Evolutionary conservation across 1,140 invertebrate species (phyloP), one percentile per base, ranked within the genome.

Genomic region (Melitaea cinxia): DNA sequence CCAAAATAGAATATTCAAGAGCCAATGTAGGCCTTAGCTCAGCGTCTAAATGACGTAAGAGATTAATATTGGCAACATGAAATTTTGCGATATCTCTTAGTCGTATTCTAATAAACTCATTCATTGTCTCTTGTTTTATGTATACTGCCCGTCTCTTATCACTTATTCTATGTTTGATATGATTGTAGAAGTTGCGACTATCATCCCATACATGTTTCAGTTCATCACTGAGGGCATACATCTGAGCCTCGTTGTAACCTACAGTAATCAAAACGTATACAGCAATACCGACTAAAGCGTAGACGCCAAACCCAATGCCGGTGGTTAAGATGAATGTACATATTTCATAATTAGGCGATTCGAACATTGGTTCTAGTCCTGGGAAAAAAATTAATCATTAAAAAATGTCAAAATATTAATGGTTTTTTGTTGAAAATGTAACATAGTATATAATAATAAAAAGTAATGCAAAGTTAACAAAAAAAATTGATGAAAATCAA

Each of bases 221-320:
- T 64, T 83, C 81, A 39, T 74, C 61, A 24, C 70, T 72, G 0
- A 77, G 61, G 4, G 77, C 65, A 1, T 72, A 33, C 60, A 80
- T 69, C 55, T 82, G 77, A 4, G 77, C 61, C 69, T 82, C 79
- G 6, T 55, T 66, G 30, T 79, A 80, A 0, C 79, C 79, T 1
- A 56, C 47, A 14, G 76, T 42, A 10, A 79, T 39, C 10, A 79
- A 62, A 6, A 76, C 23, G n/a, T 76, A 68, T 1, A 47, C 64
- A 17, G 68, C 65, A 12, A 80, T 50, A 45, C 62, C 74, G 26
- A 70, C 64, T 6, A 68, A 39, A 0, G 55, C 28, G 23, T 58
- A 73, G 6, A 67, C 66, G 1, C 69, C 63, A 2, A 70, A 66
- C 4, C 58, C 53, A 0, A 66, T 60, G 1, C 45, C 37, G 1